phyloP scores from a whole-genome alignment of 1,140 invertebrate species.

The Planococcus citri region DNA sequence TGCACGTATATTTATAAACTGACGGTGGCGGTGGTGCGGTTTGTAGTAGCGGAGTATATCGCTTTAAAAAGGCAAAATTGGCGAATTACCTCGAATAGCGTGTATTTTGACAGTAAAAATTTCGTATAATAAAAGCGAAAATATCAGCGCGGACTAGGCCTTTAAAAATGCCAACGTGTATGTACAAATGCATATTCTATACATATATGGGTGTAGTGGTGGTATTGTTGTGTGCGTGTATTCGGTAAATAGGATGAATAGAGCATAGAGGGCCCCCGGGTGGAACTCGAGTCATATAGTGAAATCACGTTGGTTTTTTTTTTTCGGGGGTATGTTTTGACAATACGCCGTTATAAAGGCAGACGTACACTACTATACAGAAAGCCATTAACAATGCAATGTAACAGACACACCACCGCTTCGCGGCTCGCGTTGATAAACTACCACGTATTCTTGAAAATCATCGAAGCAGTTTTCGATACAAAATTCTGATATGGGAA shows the following conservation, averaged over 20 bases:
- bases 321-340: conserved; percentile 14
- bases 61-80: conserved; percentile 1
- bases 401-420: conserved; percentile 10
- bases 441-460: conserved; percentile 15
- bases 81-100: conserved; percentile 10
- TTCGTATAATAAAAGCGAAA: not conserved
- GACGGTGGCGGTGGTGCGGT: not conserved
- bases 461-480: conserved; percentile 11
- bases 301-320: no score
- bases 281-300: not conserved
- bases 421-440: not conserved
- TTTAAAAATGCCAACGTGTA: not conserved
- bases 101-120: conserved; percentile 4
- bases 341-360: not conserved
- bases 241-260: no score
- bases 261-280: not conserved
- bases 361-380: no score
- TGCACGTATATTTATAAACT: not conserved
- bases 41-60: not conserved
- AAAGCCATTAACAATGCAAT: conserved; percentile 16
- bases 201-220: no score
- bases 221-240: no score
- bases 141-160: not conserved
- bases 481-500: conserved; percentile 17
- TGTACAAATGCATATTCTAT: no score